phyloP scores from a whole-genome alignment of 1,140 invertebrate genomes.

The Heliconius melpomene region DNA sequence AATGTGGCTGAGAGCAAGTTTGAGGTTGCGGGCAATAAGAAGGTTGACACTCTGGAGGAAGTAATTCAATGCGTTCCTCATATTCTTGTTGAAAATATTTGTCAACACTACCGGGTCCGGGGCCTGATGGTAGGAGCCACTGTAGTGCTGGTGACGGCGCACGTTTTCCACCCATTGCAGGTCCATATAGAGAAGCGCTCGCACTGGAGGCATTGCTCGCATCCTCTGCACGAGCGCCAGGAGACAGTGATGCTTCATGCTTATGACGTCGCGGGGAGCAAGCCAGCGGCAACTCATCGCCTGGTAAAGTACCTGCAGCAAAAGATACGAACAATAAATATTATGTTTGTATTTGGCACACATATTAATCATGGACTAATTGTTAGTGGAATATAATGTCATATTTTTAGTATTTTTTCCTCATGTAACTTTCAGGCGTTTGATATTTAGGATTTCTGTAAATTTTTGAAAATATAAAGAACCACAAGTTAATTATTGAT shows the following conservation, averaged over 20 bases:
- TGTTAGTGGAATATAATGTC: no score
- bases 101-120: conserved; percentile 87
- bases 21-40: conserved; percentile 84
- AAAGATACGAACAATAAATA: conserved; percentile 35
- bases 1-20: conserved; percentile 82
- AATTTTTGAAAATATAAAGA: no score
- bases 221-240: conserved; percentile 87
- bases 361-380: neutral
- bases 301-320: conserved; percentile 87
- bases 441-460: no score
- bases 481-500: no score
- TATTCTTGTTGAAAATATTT: conserved; percentile 83
- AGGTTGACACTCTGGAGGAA: conserved; percentile 78
- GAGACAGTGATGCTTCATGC: conserved; percentile 82
- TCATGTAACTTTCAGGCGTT: no score
- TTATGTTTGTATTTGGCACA: conserved; percentile 1
- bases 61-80: conserved; percentile 79
- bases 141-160: conserved; percentile 77
- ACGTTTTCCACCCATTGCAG: conserved; percentile 76
- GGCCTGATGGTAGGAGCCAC: conserved; percentile 75
- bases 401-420: no score
- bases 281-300: conserved; percentile 87
- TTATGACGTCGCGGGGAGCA: conserved; percentile 82
- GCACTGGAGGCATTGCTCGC: conserved; percentile 85
- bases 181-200: conserved; percentile 83